A percentile compares a stretch with the other conserved stretches of the same genome.
phyloP scores from a whole-genome alignment of 2,888 invertebrate species.

The Odontocerum albicorne region DNA sequence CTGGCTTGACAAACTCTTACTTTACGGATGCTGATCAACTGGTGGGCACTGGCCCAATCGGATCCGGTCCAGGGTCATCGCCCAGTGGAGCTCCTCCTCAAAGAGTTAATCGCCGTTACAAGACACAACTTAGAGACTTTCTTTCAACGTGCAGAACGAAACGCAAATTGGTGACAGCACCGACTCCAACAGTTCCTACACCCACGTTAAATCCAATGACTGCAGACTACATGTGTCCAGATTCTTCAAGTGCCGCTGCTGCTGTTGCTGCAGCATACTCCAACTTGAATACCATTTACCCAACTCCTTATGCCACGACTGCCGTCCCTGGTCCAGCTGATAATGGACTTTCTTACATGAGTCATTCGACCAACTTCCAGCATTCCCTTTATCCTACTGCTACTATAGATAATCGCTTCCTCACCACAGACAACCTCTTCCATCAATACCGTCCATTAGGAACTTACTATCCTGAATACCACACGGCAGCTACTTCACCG shows the following conservation, averaged over 20 bases:
- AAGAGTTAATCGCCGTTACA: constrained; percentile 85
- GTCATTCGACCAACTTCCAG: constrained; percentile 69
- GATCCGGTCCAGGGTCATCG: constrained; percentile 55
- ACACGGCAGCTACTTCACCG: constrained; percentile 64
- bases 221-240: constrained; percentile 70
- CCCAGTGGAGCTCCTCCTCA: constrained; percentile 70
- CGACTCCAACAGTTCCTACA: constrained; percentile 58
- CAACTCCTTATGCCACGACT: constrained; percentile 75
- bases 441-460: constrained; percentile 88
- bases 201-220: constrained; percentile 58
- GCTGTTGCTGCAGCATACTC: constrained; percentile 79
- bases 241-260: constrained; percentile 57
- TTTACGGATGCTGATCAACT: constrained; percentile 86
- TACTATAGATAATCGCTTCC: constrained; percentile 64
- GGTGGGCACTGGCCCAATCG: constrained; percentile 60
- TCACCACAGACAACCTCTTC: constrained; percentile 85
- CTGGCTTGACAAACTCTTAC: constrained; percentile 87
- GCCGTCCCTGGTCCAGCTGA: constrained; percentile 64
- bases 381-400: constrained; percentile 53
- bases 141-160: constrained; percentile 89
- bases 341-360: constrained; percentile 63
- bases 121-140: constrained; percentile 91
- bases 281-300: constrained; percentile 77
- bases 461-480: constrained; percentile 77
- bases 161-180: constrained; percentile 59